A percentile compares a stretch with the other conserved stretches of the same genome.
Evolutionary conservation across 2,797 vertebrate species (phyloP).

Genomic region (Myotis daubentonii): DNA sequence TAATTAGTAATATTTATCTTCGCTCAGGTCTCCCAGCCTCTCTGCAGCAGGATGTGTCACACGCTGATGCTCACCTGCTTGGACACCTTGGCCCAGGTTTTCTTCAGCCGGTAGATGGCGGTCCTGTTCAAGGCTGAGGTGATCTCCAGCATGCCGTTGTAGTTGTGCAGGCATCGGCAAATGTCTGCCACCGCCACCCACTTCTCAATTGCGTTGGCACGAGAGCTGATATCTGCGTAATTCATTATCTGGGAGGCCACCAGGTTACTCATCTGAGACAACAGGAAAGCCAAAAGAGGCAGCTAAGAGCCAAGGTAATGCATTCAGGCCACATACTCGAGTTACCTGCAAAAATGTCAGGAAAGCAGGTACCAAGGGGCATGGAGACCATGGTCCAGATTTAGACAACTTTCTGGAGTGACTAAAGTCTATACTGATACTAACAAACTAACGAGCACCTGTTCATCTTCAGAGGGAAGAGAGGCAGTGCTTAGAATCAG

Average conservation of each 20-base stretch:
- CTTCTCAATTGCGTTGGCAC: constrained; percentile 94
- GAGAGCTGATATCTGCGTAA: constrained; percentile 92
- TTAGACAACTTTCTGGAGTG: neutral
- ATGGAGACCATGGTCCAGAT: accelerated
- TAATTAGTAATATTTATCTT: neutral
- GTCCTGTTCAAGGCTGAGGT: constrained; percentile 97
- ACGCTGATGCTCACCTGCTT: constrained; percentile 88
- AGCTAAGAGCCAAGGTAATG: constrained; percentile 11
- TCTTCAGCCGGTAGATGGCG: constrained; percentile 96
- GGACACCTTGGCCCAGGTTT: constrained; percentile 96
- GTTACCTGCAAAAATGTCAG: neutral
- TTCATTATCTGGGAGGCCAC: constrained; percentile 98
- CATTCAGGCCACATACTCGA: neutral
- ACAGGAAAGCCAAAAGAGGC: neutral
- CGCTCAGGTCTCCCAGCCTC: neutral
- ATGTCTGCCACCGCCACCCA: constrained; percentile 97
- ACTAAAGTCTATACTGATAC: neutral
- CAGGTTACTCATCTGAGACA: constrained; percentile 95
- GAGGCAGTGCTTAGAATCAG: neutral
- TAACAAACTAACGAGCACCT: neutral
- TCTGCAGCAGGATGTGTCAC: neutral
- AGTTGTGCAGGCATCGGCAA: constrained; percentile 96
- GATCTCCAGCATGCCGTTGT: constrained; percentile 96
- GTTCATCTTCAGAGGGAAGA: neutral
- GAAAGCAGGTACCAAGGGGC: neutral